These are phyloP conservation scores for Otus sunia DNA, from an alignment of 2,113 vertebrate genomes.

Conservation along the genomic window DNA sequence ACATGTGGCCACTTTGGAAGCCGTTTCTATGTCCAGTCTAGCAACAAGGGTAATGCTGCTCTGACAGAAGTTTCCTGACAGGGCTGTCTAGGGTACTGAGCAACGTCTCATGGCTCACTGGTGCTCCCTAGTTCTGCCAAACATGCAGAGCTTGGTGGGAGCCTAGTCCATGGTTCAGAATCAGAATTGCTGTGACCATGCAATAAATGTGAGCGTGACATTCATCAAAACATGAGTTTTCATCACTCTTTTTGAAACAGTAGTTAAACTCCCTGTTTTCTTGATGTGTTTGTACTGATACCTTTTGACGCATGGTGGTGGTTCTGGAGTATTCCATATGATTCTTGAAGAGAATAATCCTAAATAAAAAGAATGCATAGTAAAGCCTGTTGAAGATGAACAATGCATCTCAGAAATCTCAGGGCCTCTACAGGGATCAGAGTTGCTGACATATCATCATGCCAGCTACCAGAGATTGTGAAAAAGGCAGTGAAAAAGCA, in stretches of 20 bases:
- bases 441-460: background rate
- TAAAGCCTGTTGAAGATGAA: background rate
- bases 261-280: background rate
- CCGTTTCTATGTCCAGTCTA: background rate
- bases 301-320: background rate
- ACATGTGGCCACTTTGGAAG: background rate
- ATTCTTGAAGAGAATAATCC: background rate
- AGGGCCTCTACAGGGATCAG: background rate
- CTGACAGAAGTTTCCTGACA: background rate
- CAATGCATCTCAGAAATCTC: background rate
- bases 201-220: background rate
- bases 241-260: background rate
- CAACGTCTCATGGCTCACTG: background rate
- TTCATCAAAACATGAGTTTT: background rate
- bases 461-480: background rate
- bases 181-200: background rate
- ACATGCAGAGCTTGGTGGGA: accelerated
- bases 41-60: background rate
- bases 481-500: background rate
- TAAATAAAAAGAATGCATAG: background rate
- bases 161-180: background rate
- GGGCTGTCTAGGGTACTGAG: background rate
- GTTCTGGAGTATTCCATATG: background rate
- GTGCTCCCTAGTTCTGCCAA: background rate
- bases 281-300: background rate